phyloP scores from a whole-genome alignment of 2,113 vertebrate genomes.

The Plotosus lineatus region DNA sequence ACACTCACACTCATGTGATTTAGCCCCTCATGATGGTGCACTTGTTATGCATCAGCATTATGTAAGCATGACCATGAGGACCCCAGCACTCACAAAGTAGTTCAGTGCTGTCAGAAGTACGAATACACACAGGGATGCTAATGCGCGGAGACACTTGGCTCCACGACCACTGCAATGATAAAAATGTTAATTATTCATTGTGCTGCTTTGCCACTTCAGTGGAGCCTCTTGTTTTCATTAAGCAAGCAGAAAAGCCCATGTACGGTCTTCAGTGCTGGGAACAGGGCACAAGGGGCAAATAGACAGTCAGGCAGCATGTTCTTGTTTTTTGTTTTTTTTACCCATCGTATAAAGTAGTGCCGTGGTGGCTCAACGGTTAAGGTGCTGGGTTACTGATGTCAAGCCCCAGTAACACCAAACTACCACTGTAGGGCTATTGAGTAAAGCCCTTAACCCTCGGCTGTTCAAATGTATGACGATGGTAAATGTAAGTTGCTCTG shows the following conservation, averaged over 20 bases:
- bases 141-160: neutral
- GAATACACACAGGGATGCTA: neutral
- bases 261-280: neutral
- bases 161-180: neutral
- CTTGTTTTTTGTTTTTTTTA: no score
- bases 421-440: no score
- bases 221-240: conserved; percentile 1
- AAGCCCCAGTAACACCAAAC: no score
- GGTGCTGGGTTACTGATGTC: no score
- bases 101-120: neutral
- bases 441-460: no score
- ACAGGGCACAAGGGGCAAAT: neutral
- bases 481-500: no score
- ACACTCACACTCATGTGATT: neutral
- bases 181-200: conserved; percentile 33
- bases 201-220: neutral
- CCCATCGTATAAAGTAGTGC: neutral
- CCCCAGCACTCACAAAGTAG: neutral
- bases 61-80: conserved; percentile 13
- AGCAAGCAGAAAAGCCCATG: neutral
- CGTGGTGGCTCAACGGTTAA: no score
- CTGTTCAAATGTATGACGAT: no score
- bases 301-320: no score
- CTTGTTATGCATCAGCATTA: conserved; percentile 24
- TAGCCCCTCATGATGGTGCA: neutral